A percentile compares a stretch with the other conserved stretches of the same genome.
These are phyloP conservation scores for Rhinoderma darwinii DNA, from an alignment of 2,113 vertebrate species.

Conservation along the genomic window DNA sequence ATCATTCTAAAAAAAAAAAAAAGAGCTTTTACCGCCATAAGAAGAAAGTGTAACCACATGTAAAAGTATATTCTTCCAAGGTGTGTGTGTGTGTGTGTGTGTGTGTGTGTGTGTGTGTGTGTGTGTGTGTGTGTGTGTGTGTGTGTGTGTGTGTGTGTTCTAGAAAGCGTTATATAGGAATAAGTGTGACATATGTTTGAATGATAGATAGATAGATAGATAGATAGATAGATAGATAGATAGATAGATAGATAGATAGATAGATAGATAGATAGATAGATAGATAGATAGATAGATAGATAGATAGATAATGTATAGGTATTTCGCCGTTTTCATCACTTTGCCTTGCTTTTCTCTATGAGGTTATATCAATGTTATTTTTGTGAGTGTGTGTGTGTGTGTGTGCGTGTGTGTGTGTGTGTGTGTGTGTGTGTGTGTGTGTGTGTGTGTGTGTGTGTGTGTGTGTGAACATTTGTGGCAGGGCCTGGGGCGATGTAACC, in stretches of 20 bases:
- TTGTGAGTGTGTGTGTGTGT: constrained; percentile 69
- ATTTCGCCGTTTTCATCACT: neutral
- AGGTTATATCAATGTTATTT: constrained; percentile 71
- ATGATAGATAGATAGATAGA: constrained; percentile 22
- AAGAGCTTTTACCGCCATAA: neutral
- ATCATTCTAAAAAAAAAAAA: constrained; percentile 50
- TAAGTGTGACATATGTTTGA: neutral
- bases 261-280: constrained; percentile 21
- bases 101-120: too few relatives aligned
- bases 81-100: too few relatives aligned
- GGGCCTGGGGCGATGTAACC: constrained; percentile 70
- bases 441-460: constrained; percentile 68
- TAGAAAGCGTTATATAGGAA: too few relatives aligned
- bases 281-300: constrained; percentile 25
- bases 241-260: neutral
- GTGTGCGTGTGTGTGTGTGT: constrained; percentile 69
- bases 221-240: neutral
- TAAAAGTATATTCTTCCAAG: neutral
- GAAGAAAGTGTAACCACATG: neutral
- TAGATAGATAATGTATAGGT: neutral
- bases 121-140: too few relatives aligned
- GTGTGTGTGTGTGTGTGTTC: too few relatives aligned
- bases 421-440: constrained; percentile 67
- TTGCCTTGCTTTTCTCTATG: constrained; percentile 64
- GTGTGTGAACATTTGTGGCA: constrained; percentile 71